Percentiles rank a stretch among this genome's conserved stretches.
Conservation (phyloP, 2,797 vertebrate genomes). For the Todus mexicanus region DNA sequence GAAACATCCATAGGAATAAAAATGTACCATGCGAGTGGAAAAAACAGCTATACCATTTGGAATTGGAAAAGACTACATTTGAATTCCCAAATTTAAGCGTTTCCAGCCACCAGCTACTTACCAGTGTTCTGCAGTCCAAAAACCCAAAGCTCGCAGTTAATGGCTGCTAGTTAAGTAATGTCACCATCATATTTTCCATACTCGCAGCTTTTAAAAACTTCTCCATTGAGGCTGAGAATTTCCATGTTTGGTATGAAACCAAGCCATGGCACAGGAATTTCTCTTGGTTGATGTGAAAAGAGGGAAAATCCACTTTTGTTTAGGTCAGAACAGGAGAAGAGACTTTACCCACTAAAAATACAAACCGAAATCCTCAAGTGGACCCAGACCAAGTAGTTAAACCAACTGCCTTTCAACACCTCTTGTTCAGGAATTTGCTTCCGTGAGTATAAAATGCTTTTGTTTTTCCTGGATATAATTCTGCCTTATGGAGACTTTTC, state of each 20-base stretch:
- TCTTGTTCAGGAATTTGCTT: neutral
- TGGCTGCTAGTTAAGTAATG: neutral
- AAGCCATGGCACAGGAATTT: neutral
- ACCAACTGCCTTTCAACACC: neutral
- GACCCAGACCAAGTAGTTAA: neutral
- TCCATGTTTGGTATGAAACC: neutral
- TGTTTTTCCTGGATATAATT: neutral
- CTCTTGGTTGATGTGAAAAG: neutral
- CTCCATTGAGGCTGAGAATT: neutral
- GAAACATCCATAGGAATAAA: neutral
- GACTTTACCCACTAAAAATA: neutral
- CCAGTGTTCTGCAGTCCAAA: neutral
- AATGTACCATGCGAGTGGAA: neutral
- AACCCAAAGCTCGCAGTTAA: neutral
- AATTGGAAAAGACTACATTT: neutral
- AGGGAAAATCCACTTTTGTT: neutral
- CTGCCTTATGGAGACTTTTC: neutral
- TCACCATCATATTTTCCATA: slow-evolving; percentile 11
- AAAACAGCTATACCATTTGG: neutral
- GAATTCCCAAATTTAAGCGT: neutral
- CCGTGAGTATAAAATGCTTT: neutral
- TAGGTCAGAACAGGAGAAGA: neutral
- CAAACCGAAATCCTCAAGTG: neutral
- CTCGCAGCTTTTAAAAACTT: neutral
- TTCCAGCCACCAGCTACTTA: neutral